A percentile compares a stretch with the other conserved stretches of the same genome.
These are phyloP conservation scores for Leptocoma aspasia DNA, from an alignment of 2,113 vertebrate genomes.

Conservation along the genomic window DNA sequence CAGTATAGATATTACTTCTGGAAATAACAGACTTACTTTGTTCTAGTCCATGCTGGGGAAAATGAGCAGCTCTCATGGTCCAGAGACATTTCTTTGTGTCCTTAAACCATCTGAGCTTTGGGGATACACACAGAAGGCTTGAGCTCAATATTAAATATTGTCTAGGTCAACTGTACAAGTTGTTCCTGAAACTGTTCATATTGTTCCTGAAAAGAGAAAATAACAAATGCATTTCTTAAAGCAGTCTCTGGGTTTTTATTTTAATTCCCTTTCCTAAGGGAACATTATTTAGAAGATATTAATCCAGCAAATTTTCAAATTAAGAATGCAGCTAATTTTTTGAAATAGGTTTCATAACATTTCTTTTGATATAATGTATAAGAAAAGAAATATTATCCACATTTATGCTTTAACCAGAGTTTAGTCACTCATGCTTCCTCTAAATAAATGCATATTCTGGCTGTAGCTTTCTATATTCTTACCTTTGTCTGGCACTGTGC, in stretches of 20 bases:
- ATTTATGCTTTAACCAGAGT: not conserved
- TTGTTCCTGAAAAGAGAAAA: conserved; percentile 13
- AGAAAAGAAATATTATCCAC: not conserved
- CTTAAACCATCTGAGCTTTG: not conserved
- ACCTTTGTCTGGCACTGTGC: not conserved
- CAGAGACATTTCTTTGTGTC: not conserved
- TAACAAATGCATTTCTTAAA: not conserved
- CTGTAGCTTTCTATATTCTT: not conserved
- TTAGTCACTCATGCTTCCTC: not conserved
- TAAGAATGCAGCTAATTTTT: not conserved
- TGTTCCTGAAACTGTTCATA: too few species aligned
- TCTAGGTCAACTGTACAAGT: not conserved
- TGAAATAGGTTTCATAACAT: not conserved
- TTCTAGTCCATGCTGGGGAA: not conserved
- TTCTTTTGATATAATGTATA: not conserved
- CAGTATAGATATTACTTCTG: not conserved
- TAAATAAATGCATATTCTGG: not conserved
- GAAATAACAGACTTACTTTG: not conserved
- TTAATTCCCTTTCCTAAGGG: not conserved
- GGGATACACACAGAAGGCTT: not conserved
- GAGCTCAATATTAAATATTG: conserved; percentile 45
- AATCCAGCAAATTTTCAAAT: not conserved
- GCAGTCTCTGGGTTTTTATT: not conserved
- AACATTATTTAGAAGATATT: not conserved
- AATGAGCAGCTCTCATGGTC: not conserved